Base-by-base conservation (phyloP, 1,140 invertebrate species). In the Nautilus pompilius region DNA sequence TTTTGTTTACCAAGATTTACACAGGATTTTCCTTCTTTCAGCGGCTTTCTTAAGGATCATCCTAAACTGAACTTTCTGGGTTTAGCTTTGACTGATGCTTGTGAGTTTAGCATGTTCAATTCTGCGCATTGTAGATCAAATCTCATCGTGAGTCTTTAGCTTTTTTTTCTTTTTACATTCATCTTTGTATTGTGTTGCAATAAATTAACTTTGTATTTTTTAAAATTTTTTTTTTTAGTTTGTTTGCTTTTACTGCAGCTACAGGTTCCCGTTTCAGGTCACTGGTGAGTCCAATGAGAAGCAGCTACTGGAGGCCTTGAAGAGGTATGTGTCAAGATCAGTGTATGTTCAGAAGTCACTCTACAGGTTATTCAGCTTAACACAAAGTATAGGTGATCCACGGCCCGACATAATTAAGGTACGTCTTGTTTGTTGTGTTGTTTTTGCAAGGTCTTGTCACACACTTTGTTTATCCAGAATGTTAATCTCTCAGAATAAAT, bases 291-390 rank as follows among this genome's bases (percentile, higher is more conserved):
- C 86, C 15, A 85, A 83, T 57, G 87, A 89, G 72, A 77, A 82
- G 29, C 89, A 90, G 83, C 84, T 90, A 54, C 73, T 90, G 63
- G 87, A 89, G 71, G 85, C 85, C 29, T 82, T 92, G 15, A 84
- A 83, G 70, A 84, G 87, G 59, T 90, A 92, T 71, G 83, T 84
- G 3, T 81, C 82, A 28, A 84, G 89, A 51, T 83, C 85, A 33
- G 79, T 85, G 54, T 53, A 53, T 28, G 26, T 53, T 5, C 89
- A 91, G 74, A 90, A 89, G 75, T 88, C 88, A 61, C 77, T 91
- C 10, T 90, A 89, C 79, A 87, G 89, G 76, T 53, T 53, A 28
- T 53, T 53, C 69, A 86, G 87, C 61, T 80, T 90, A 33, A 90
- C 88, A 17, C 86, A 86, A 26, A 85, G 84, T 41, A 87, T 87